Percentiles rank a stretch among this genome's conserved stretches.
These are phyloP conservation scores for Lycocerus yunnanus DNA, from an alignment of 2,888 invertebrate species.

Conservation along the genomic window DNA sequence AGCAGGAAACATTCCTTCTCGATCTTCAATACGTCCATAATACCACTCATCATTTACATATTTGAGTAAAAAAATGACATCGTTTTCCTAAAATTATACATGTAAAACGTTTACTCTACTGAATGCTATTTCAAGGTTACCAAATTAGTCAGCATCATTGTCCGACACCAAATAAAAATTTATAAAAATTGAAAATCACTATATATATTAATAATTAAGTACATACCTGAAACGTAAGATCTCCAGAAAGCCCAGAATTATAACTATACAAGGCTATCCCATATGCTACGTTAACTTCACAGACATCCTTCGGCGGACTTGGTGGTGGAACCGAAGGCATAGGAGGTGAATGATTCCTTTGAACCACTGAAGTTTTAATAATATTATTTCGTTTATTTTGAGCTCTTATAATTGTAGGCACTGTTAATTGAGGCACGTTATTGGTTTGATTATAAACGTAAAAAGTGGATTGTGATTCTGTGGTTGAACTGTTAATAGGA, in stretches of 20 bases:
- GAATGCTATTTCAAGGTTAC: neutral
- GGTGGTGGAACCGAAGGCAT: constrained; percentile 83
- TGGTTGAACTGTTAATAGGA: neutral
- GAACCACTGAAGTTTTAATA: constrained; percentile 43
- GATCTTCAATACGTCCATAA: constrained; percentile 66
- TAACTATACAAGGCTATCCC: constrained; percentile 83
- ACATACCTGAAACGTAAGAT: constrained; percentile 79
- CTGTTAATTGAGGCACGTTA: constrained; percentile 25
- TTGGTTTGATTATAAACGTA: constrained; percentile 5
- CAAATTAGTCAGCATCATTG: neutral
- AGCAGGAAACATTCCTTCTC: constrained; percentile 81
- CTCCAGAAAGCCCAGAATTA: constrained; percentile 72
- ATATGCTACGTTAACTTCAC: constrained; percentile 62
- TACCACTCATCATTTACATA: constrained; percentile 81
- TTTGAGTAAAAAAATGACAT: constrained; percentile 71
- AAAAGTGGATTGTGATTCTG: constrained; percentile 21
- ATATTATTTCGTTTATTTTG: constrained; percentile 54
- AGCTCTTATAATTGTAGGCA: constrained; percentile 77
- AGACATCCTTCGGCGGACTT: constrained; percentile 65
- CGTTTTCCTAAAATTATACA: constrained; percentile 64
- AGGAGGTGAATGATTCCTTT: constrained; percentile 66
- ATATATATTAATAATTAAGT: neutral
- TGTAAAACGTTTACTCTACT: neutral
- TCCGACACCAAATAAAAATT: neutral
- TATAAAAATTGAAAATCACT: neutral